Conservation (phyloP, 2,113 vertebrate genomes). For the Protomyctophum bolini region DNA sequence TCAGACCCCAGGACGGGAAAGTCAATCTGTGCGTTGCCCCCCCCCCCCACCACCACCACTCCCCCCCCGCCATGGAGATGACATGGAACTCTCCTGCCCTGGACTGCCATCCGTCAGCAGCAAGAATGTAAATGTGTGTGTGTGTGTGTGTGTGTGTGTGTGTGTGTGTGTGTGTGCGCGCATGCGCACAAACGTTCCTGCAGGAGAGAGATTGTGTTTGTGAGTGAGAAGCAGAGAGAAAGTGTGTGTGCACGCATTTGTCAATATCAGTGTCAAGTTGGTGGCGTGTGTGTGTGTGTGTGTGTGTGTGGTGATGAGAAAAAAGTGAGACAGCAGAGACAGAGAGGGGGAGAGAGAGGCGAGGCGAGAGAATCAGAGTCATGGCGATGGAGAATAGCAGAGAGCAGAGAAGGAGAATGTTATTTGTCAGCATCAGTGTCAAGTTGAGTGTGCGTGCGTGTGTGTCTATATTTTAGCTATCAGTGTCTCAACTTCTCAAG, state of each 20-base stretch:
- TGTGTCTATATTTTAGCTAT: slow-evolving; percentile 6
- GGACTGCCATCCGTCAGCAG: slow-evolving; percentile 36
- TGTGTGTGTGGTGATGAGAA: too few species aligned
- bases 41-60: neutral
- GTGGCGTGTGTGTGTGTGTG: slow-evolving; percentile 3
- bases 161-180: neutral
- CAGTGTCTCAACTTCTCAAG: slow-evolving; percentile 3
- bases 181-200: too few species aligned
- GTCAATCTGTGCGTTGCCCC: slow-evolving; percentile 53
- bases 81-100: neutral
- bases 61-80: neutral
- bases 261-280: slow-evolving; percentile 11
- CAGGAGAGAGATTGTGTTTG: too few species aligned
- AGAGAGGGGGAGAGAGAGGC: neutral
- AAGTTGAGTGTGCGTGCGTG: neutral
- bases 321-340: neutral
- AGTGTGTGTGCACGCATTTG: neutral
- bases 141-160: slow-evolving; percentile 14
- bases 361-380: too few species aligned
- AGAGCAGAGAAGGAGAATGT: neutral
- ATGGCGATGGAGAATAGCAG: neutral
- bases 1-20: slow-evolving; percentile 40
- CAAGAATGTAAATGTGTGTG: slow-evolving; percentile 1
- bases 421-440: too few species aligned
- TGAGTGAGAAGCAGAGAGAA: too few species aligned